Evolutionary conservation across 2,888 invertebrate species (phyloP).

Genomic region (Athrips mouffetella): DNA sequence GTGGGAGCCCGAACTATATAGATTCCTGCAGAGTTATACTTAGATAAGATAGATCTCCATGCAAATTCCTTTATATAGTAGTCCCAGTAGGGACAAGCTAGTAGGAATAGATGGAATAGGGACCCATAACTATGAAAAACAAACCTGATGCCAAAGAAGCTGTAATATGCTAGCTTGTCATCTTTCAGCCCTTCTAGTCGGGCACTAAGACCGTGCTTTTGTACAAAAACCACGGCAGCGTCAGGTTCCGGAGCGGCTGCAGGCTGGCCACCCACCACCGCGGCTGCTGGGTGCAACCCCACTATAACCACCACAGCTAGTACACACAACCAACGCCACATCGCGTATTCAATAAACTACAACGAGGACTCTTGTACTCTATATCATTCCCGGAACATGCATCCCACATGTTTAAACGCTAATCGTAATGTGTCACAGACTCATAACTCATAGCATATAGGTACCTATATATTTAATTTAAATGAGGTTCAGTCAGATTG

Average conservation of each 20-base stretch:
- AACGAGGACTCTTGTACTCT: conserved; percentile 5
- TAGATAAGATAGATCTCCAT: no score
- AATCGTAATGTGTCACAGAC: neutral
- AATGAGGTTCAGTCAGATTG: no score
- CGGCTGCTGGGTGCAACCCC: conserved; percentile 37
- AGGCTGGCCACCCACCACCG: conserved; percentile 82
- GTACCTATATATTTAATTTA: no score
- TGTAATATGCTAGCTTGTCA: conserved; percentile 79
- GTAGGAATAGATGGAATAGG: no score
- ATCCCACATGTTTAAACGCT: conserved; percentile 26
- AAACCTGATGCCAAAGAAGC: conserved; percentile 85
- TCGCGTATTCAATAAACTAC: conserved; percentile 42
- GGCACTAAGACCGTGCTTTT: conserved; percentile 80
- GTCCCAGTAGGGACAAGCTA: no score
- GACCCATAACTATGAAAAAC: neutral
- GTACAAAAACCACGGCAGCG: conserved; percentile 84
- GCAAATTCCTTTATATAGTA: no score
- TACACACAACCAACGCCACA: conserved; percentile 32
- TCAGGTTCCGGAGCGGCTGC: conserved; percentile 83
- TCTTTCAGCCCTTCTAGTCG: conserved; percentile 82
- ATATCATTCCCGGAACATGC: conserved; percentile 34
- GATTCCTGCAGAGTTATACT: no score
- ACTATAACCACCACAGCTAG: conserved; percentile 25
- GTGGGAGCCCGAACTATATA: no score
- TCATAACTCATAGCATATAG: no score